A percentile compares a stretch with the other conserved stretches of the same genome.
Conservation (phyloP, 2,888 invertebrate genomes). For the Cremastinae sp. region DNA sequence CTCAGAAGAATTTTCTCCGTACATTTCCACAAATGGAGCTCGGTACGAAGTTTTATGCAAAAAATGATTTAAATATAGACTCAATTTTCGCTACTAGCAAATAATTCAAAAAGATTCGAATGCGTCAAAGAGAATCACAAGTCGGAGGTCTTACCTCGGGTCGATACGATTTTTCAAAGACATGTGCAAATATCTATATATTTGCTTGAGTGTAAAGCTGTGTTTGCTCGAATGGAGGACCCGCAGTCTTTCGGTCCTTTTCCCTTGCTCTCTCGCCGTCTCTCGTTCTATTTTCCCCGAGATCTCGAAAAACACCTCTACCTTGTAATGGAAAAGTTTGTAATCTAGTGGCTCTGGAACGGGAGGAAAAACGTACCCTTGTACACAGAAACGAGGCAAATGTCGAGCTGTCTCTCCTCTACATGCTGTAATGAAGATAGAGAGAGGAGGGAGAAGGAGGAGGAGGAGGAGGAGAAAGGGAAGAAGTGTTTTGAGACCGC, state of each 20-base stretch:
- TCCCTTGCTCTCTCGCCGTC: neutral
- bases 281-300: constrained; percentile 17
- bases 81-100: neutral
- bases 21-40: constrained; percentile 42
- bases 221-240: constrained; percentile 19
- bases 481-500: neutral
- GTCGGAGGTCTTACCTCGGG: constrained; percentile 51
- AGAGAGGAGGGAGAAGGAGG: constrained; percentile 7
- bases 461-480: constrained; percentile 6
- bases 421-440: constrained; percentile 26
- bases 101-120: too few species aligned
- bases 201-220: neutral
- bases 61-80: constrained; percentile 7
- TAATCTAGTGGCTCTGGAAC: constrained; percentile 46
- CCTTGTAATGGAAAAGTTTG: constrained; percentile 59
- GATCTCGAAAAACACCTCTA: constrained; percentile 35
- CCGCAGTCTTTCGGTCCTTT: constrained; percentile 30
- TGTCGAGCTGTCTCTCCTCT: constrained; percentile 23
- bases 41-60: constrained; percentile 3
- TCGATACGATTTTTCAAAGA: constrained; percentile 48
- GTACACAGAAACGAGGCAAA: neutral
- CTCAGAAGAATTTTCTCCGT: constrained; percentile 47
- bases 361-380: neutral
- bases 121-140: too few species aligned
- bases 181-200: constrained; percentile 6